phyloP scores from a whole-genome alignment of 2,797 vertebrate genomes.

The Cetoscarus ocellatus region DNA sequence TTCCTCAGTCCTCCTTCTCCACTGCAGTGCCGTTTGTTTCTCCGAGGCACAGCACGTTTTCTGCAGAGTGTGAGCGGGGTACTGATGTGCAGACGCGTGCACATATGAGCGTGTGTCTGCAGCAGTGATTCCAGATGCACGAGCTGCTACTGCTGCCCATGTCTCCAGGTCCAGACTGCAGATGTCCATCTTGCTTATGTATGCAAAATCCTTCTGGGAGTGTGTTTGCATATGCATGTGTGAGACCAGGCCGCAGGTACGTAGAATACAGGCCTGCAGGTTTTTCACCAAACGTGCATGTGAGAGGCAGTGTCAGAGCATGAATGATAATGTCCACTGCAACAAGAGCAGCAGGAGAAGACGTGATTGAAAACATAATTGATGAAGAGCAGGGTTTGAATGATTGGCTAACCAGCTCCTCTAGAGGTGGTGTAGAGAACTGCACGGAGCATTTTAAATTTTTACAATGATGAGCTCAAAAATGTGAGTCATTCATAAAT shows the following conservation, averaged over 20 bases:
- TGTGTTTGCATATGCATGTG: conserved; percentile 16
- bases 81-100: conserved; percentile 19
- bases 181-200: conserved; percentile 41
- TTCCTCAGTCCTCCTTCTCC: conserved; percentile 30
- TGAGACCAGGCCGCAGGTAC: background rate
- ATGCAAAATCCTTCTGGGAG: conserved; percentile 23
- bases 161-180: conserved; percentile 27
- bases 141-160: conserved; percentile 25
- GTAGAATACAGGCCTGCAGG: conserved; percentile 4
- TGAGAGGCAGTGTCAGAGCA: conserved; percentile 1
- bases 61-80: conserved; percentile 45
- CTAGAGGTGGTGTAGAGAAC: background rate
- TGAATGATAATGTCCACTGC: background rate
- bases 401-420: background rate
- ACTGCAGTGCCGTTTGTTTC: conserved; percentile 67
- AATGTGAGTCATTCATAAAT: background rate
- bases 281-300: conserved; percentile 15
- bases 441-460: background rate
- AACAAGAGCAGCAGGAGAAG: background rate
- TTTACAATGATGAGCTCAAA: background rate
- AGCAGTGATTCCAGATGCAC: conserved; percentile 8
- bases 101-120: conserved; percentile 11
- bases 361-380: background rate
- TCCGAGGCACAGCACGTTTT: conserved; percentile 25
- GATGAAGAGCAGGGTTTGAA: background rate